A percentile compares a stretch with the other conserved stretches of the same genome.
phyloP scores from a whole-genome alignment of 2,888 invertebrate species.

The Neoascia interrupta region DNA sequence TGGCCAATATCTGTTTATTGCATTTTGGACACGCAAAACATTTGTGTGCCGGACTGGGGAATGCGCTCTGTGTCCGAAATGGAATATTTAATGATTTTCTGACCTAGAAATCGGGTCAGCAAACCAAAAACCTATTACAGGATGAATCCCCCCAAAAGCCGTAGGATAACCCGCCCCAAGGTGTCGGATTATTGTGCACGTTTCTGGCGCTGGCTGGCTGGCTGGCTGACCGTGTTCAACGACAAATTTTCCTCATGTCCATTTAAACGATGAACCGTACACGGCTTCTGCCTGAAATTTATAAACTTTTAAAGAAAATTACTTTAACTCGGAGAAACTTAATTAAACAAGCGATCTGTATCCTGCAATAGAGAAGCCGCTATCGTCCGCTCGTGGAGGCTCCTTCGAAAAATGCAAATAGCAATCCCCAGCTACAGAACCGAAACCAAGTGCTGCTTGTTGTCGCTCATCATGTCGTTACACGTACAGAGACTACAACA shows the following conservation, averaged over 20 bases:
- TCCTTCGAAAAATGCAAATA: slow-evolving; percentile 42
- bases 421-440: neutral
- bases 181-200: slow-evolving; percentile 25
- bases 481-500: neutral
- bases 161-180: neutral
- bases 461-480: neutral
- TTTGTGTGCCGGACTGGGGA: neutral
- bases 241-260: neutral
- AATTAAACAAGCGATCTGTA: slow-evolving; percentile 29
- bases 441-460: neutral
- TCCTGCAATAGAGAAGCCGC: neutral
- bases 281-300: neutral
- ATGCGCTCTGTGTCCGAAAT: slow-evolving; percentile 19
- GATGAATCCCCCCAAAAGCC: slow-evolving; percentile 4
- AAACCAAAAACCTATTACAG: slow-evolving; percentile 59
- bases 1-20: slow-evolving; percentile 14
- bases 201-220: slow-evolving; percentile 1
- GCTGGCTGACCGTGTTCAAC: slow-evolving; percentile 1
- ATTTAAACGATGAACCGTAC: slow-evolving; percentile 2
- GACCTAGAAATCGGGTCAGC: slow-evolving; percentile 60
- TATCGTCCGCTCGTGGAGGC: neutral
- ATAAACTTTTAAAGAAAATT: neutral
- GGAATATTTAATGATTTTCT: slow-evolving; percentile 54
- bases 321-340: slow-evolving; percentile 24
- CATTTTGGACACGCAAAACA: slow-evolving; percentile 27